phyloP scores from a whole-genome alignment of 2,888 invertebrate species.

The Oxystoma pomonae region DNA sequence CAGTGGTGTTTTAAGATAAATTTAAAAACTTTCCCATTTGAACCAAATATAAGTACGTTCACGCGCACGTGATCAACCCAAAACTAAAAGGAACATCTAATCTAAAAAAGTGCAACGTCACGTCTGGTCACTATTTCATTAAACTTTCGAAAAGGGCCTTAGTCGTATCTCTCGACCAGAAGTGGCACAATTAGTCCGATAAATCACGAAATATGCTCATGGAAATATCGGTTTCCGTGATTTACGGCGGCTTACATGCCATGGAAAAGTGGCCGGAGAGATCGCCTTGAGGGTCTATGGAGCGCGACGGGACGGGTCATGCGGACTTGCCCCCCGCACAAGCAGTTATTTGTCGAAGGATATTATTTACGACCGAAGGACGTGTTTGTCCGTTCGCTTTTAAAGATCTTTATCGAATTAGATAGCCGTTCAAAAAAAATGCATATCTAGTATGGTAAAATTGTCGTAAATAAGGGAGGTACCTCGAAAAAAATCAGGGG shows the following conservation, averaged over 20 bases:
- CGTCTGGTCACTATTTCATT: background rate
- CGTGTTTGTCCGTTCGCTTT: background rate
- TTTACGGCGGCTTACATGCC: constrained; percentile 30
- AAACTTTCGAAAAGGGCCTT: background rate
- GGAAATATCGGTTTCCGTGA: constrained; percentile 33
- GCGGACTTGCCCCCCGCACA: background rate
- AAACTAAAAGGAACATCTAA: no score
- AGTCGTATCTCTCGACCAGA: constrained; percentile 3
- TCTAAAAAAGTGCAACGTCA: background rate
- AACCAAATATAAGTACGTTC: no score
- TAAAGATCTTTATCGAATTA: background rate
- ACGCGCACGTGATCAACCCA: no score
- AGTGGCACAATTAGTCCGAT: constrained; percentile 33
- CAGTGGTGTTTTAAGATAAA: no score
- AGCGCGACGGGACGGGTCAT: background rate
- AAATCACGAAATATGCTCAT: constrained; percentile 34
- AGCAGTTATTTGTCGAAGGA: background rate
- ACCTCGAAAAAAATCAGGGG: no score
- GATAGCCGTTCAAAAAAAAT: no score
- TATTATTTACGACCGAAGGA: background rate
- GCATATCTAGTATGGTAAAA: no score
- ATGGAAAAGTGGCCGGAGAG: constrained; percentile 22
- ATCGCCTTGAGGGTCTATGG: background rate
- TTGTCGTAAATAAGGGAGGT: no score
- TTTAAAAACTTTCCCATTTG: no score